Conservation (phyloP, 2,888 invertebrate species). For the Labia minor region DNA sequence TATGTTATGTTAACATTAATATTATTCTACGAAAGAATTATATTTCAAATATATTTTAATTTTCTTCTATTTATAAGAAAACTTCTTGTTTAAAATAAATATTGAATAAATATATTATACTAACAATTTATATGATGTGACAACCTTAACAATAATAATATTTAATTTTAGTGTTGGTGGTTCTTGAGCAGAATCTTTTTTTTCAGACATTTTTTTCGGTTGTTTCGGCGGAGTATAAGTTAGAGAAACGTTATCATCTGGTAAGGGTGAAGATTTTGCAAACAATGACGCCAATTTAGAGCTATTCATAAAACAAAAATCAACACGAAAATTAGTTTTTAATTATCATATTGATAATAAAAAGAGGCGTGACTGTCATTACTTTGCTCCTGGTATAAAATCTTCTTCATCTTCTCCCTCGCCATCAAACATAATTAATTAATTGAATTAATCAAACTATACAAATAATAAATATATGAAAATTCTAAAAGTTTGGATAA, state of each 20-base stretch:
- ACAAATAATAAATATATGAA: neutral
- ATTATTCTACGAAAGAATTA: too few relatives aligned
- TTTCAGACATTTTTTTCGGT: conserved; percentile 23
- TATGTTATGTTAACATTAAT: too few relatives aligned
- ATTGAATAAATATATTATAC: too few relatives aligned
- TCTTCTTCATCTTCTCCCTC: conserved; percentile 26
- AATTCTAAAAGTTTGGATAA: too few relatives aligned
- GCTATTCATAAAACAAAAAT: conserved; percentile 22
- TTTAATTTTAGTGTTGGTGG: conserved; percentile 21
- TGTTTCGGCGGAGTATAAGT: conserved; percentile 27
- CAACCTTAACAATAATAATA: conserved; percentile 25
- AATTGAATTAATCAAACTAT: neutral
- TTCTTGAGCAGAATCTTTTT: conserved; percentile 17
- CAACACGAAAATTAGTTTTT: neutral
- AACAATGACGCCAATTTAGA: conserved; percentile 27
- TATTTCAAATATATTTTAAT: too few relatives aligned
- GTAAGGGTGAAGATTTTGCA: conserved; percentile 21
- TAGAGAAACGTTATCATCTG: conserved; percentile 24
- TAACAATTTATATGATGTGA: conserved; percentile 26
- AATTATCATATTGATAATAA: neutral
- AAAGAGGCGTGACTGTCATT: neutral
- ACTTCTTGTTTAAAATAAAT: too few relatives aligned
- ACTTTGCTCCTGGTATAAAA: conserved; percentile 24
- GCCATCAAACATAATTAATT: conserved; percentile 24
- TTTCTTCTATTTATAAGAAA: too few relatives aligned